phyloP scores from a whole-genome alignment of 2,888 invertebrate species.

The Agriopis marginaria region DNA sequence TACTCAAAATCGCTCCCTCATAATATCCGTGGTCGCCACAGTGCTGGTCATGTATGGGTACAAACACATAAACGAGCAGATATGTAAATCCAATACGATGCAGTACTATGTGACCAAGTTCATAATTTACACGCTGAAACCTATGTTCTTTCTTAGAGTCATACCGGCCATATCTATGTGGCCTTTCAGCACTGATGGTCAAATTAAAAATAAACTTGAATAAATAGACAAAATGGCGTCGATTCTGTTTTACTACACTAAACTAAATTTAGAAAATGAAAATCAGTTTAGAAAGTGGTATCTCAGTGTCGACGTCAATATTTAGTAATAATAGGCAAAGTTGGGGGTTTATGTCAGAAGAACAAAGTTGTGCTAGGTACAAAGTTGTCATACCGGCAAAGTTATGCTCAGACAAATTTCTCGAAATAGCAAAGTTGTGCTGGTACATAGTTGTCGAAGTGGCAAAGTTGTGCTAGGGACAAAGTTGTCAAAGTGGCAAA shows the following conservation, averaged over 20 bases:
- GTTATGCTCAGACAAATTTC: too few relatives aligned
- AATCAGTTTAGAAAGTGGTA: too few relatives aligned
- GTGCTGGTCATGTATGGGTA: slow-evolving; percentile 46
- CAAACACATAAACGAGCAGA: slow-evolving; percentile 51
- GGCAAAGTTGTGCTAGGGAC: not conserved
- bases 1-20: slow-evolving; percentile 65
- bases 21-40: slow-evolving; percentile 59
- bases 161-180: slow-evolving; percentile 63
- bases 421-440: too few relatives aligned
- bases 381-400: not conserved
- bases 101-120: slow-evolving; percentile 59
- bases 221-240: slow-evolving; percentile 28
- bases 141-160: slow-evolving; percentile 59
- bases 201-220: slow-evolving; percentile 41
- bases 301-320: too few relatives aligned
- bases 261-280: too few relatives aligned
- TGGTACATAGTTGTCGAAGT: not conserved
- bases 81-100: slow-evolving; percentile 52
- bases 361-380: too few relatives aligned
- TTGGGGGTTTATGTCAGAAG: too few relatives aligned
- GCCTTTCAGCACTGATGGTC: slow-evolving; percentile 52
- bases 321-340: too few relatives aligned
- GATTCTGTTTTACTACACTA: too few relatives aligned
- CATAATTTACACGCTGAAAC: slow-evolving; percentile 54
- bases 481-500: not conserved